A percentile compares a stretch with the other conserved stretches of the same genome.
Evolutionary conservation across 2,113 vertebrate species (phyloP).

Genomic region (Lynx canadensis): DNA sequence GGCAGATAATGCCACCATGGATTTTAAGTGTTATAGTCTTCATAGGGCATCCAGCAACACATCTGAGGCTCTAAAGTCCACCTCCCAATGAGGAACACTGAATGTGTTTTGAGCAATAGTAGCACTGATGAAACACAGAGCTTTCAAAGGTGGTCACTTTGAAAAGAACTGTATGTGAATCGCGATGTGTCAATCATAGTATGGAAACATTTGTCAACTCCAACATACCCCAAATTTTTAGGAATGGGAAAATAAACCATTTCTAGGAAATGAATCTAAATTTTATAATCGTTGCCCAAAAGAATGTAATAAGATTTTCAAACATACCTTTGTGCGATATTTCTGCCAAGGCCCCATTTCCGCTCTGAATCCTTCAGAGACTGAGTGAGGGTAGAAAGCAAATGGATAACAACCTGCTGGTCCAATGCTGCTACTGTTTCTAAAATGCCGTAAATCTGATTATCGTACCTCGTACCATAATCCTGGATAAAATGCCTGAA

Average conservation of each 20-base stretch:
- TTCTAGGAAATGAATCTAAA: constrained; percentile 53
- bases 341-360: constrained; percentile 95
- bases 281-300: constrained; percentile 45
- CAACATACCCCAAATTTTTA: neutral
- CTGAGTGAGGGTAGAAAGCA: constrained; percentile 91
- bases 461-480: constrained; percentile 88
- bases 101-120: neutral
- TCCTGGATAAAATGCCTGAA: constrained; percentile 94
- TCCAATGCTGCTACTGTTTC: constrained; percentile 90
- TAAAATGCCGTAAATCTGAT: constrained; percentile 91
- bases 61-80: neutral
- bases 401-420: constrained; percentile 85
- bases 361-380: constrained; percentile 91
- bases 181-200: neutral
- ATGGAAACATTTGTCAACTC: neutral
- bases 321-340: constrained; percentile 90
- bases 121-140: neutral
- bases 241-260: constrained; percentile 11
- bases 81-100: neutral
- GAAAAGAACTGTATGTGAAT: neutral
- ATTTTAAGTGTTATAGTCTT: neutral
- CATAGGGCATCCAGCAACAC: neutral
- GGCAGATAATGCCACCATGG: neutral
- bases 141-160: neutral
- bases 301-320: constrained; percentile 26